Base-by-base conservation (phyloP, 2,797 vertebrate species). In the Mus minutoides region DNA sequence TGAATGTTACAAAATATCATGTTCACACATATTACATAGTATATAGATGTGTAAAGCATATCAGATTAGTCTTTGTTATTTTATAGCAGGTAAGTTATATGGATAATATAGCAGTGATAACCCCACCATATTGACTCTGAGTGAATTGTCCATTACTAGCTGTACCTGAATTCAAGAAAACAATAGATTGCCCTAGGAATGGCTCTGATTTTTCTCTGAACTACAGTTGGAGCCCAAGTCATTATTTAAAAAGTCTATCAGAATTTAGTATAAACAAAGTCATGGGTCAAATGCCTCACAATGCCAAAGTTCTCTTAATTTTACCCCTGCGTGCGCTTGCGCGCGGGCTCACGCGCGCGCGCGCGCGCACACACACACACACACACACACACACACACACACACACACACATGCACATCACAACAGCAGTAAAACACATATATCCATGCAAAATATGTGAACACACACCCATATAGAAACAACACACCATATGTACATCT, bases 31-130 rank as follows among this genome's bases (percentile, higher is more conserved):
- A 80, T 88, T 77, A 54, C 2, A 73, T 60, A 14, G n/a, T 31
- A 76, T 71, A 26, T 43, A 60, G n/a, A 40, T 46, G 24, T 52
- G 1, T 77, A 26, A 91, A 90, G 17, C 40, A 85, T 37, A 71
- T 7, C 13, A 82, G 11, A 4, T 7, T 43, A 54, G 14, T 5
- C 26, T 6, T 13, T 46, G 7, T 56, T 82, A 13, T 29, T 34
- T 7, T 11, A 69, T 19, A 82, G 11, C 3, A 64, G 12, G 16
- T 46, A 0, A 6, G 6, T 9, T 21, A 1, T 34, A 8, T 34
- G 1, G 0, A 5, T 76, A 21, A 56, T 43, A 26, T 5, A 64
- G 49, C 22, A 75, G 1, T 0, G 1, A 8, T 40, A 22, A 52
- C 14, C 29, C 46, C 11, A 43, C 2, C 46, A 8, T 49, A 88